These are phyloP conservation scores for Sepioteuthis lessoniana DNA, from an alignment of 2,888 invertebrate species.

Conservation along the genomic window DNA sequence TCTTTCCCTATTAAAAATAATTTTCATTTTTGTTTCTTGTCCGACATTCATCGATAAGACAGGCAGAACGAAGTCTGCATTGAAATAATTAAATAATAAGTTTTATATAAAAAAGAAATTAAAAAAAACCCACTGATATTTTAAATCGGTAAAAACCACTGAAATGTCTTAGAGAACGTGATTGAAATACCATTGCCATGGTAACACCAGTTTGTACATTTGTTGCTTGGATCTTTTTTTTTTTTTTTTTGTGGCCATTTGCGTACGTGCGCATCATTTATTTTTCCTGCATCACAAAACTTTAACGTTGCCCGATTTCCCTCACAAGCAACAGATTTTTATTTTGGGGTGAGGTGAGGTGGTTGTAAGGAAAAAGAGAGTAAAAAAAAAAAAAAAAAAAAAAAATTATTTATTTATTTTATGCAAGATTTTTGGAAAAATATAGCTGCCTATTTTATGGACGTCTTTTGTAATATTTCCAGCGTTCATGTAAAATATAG, in stretches of 20 bases:
- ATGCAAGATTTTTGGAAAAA: conserved; percentile 7
- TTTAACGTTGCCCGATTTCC: neutral
- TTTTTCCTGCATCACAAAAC: neutral
- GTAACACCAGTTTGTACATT: neutral
- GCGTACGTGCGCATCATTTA: neutral
- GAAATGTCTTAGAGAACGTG: neutral
- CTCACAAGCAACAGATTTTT: neutral
- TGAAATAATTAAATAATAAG: conserved; percentile 33
- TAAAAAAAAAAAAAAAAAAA: too few species aligned
- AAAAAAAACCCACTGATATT: neutral
- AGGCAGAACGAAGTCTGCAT: neutral
- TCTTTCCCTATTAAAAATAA: neutral
- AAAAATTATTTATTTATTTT: too few species aligned
- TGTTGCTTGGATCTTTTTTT: neutral
- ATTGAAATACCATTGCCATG: conserved; percentile 5
- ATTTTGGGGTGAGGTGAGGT: neutral
- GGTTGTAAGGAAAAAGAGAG: too few species aligned
- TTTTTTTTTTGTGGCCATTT: neutral
- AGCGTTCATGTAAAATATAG: too few species aligned
- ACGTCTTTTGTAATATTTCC: neutral
- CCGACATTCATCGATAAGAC: neutral
- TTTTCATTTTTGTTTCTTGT: neutral
- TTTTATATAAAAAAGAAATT: neutral
- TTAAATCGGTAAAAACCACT: neutral
- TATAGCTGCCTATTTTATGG: neutral